Conservation (phyloP, 53 echinoderm and acorn worm genomes). For the Arbacia lixula region DNA sequence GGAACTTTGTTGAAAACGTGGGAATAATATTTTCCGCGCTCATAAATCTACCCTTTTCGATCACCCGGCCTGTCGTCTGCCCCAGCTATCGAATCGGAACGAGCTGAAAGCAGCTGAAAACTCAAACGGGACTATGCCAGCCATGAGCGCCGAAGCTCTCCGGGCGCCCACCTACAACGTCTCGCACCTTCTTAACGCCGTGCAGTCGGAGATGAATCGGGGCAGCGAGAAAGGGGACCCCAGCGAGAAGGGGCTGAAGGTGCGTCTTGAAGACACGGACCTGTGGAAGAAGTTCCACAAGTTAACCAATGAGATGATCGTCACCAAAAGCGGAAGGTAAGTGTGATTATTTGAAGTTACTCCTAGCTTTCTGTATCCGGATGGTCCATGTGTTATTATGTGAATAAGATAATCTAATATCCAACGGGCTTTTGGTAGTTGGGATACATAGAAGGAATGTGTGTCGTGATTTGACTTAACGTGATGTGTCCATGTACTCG, state of each 20-base stretch:
- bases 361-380: too few species aligned
- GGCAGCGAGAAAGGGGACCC: constrained; percentile 83
- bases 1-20: too few species aligned
- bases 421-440: too few species aligned
- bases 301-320: constrained; percentile 99
- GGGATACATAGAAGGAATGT: too few species aligned
- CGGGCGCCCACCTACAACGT: constrained; percentile 74
- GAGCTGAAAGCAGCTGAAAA: not conserved
- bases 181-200: constrained; percentile 77
- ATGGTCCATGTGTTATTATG: too few species aligned
- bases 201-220: constrained; percentile 78
- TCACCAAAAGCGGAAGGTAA: constrained; percentile 96
- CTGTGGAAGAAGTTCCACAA: constrained; percentile 91
- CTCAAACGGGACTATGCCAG: constrained; percentile 32
- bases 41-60: too few species aligned
- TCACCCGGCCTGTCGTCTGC: too few species aligned
- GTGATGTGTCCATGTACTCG: too few species aligned
- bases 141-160: constrained; percentile 71
- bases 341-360: constrained; percentile 6
- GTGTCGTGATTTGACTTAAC: too few species aligned
- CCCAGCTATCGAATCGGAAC: not conserved
- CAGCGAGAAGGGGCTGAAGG: constrained; percentile 81
- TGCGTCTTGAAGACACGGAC: constrained; percentile 80
- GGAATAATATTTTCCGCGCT: too few species aligned
- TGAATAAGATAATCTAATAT: too few species aligned